These are phyloP conservation scores for Abrostola triplasia DNA, from an alignment of 2,888 invertebrate genomes.

Conservation along the genomic window DNA sequence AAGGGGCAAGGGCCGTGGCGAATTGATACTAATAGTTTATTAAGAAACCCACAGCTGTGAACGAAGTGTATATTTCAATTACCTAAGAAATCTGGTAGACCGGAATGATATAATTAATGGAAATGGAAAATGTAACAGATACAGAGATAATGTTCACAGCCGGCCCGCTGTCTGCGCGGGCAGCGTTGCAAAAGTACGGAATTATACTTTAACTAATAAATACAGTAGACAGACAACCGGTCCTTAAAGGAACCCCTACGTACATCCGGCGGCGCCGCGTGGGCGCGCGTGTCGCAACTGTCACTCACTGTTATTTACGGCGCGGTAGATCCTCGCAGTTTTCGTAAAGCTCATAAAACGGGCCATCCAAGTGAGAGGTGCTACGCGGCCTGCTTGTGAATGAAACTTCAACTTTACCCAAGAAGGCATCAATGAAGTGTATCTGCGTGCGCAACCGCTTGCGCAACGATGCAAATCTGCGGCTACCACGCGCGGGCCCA, in stretches of 20 bases:
- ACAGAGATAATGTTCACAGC: conserved; percentile 78
- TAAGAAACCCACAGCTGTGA: conserved; percentile 78
- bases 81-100: conserved; percentile 67
- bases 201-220: conserved; percentile 64
- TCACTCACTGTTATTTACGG: conserved; percentile 80
- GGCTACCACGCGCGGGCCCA: conserved; percentile 64
- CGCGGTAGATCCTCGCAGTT: conserved; percentile 69
- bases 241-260: conserved; percentile 84
- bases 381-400: conserved; percentile 65
- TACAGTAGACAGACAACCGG: conserved; percentile 76
- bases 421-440: conserved; percentile 75
- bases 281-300: conserved; percentile 79
- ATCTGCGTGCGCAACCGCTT: conserved; percentile 67
- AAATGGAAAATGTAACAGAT: conserved; percentile 84
- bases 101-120: conserved; percentile 83
- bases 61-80: conserved; percentile 80
- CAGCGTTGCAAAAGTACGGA: conserved; percentile 79
- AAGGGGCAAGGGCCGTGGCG: conserved; percentile 74
- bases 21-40: conserved; percentile 79
- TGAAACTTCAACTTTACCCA: conserved; percentile 70
- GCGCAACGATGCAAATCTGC: conserved; percentile 74
- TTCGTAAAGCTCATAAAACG: conserved; percentile 64
- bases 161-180: conserved; percentile 83
- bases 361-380: conserved; percentile 69
- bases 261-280: conserved; percentile 85